A percentile compares a stretch with the other conserved stretches of the same genome.
These are phyloP conservation scores for Drosophila subsilvestris DNA, from an alignment of 2,888 invertebrate genomes.

Conservation along the genomic window DNA sequence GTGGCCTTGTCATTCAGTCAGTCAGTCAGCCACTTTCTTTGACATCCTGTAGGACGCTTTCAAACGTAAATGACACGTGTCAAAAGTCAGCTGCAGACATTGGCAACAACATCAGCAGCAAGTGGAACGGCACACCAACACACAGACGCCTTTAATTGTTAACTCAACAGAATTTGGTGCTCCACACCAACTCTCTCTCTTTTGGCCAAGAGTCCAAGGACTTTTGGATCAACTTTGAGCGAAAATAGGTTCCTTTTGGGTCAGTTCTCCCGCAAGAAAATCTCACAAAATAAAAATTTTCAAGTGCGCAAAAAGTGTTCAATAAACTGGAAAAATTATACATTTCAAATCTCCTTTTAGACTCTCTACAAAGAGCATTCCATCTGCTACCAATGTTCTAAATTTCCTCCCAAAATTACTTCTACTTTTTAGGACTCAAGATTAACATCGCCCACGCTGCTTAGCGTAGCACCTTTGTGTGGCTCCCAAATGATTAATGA, in stretches of 20 bases:
- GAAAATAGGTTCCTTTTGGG: too few species aligned
- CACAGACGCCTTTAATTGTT: constrained; percentile 65
- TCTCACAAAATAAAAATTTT: too few species aligned
- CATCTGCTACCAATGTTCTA: background rate
- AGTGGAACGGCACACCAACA: constrained; percentile 39
- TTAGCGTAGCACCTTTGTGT: constrained; percentile 71
- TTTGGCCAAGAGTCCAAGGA: background rate
- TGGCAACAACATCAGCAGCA: constrained; percentile 24
- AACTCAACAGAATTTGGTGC: constrained; percentile 5
- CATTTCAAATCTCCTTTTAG: background rate
- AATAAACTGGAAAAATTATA: too few species aligned
- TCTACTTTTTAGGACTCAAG: constrained; percentile 13
- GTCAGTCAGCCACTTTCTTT: constrained; percentile 24
- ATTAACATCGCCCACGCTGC: constrained; percentile 47
- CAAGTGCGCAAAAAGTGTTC: too few species aligned
- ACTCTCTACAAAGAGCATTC: constrained; percentile 8
- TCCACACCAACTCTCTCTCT: too few species aligned
- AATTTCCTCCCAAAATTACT: constrained; percentile 6
- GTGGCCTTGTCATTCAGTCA: constrained; percentile 54
- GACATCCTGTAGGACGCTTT: constrained; percentile 34
- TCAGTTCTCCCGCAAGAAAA: too few species aligned
- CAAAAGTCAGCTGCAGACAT: constrained; percentile 52
- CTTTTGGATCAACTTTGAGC: constrained; percentile 10
- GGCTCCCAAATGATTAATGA: constrained; percentile 77
- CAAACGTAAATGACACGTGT: constrained; percentile 66